Base-by-base conservation (phyloP, 2,113 vertebrate species). In the Ageneiosus marmoratus region DNA sequence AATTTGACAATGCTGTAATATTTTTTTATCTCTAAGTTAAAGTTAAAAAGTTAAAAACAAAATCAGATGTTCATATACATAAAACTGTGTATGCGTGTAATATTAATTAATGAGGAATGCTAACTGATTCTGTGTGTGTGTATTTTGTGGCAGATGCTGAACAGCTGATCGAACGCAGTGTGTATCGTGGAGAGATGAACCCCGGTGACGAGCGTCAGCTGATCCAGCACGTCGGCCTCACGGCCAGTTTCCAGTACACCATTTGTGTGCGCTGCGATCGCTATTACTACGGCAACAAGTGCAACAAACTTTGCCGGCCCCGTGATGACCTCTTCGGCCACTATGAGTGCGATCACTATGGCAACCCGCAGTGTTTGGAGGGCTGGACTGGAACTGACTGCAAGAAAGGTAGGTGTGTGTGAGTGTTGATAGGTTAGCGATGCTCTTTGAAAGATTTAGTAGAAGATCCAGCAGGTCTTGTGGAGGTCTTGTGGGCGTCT, bases 261-360 rank as follows among this genome's bases (percentile, higher is more conserved):
- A 91, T 99, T 85, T 94, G 96, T 0, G 96, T 98, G 16, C 96
- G 95, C 87, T 99, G 98, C 1, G 94, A 96, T 0, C 96, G 96
- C 60, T 90, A 97, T 88, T 98, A 99, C 93, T 99, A 98, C 83
- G 95, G 97, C 72, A 88, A 89, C 72, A 94, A 95, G 88, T 98
- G 97, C 93, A 99, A 98, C 94, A 96, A 96, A 83, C 96, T 97
- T 37, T 99, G 98, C 85, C 93, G 96, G 1, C 97, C 97, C 0
- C 94, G 97, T 0, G 90, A 96, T 20, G 97, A 99, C 92, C 97
- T 96, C 88, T 97, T 98, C 0, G 98, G 97, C 48, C 98, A 98
- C 87, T 98, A 96, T 24, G 93, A 92, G 0, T 99, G 98, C 1
- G 97, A 99, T 90, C 96, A 96, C 88, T 89, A 92, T 0, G 98